phyloP scores from a whole-genome alignment of 2,888 invertebrate genomes.

The Cerastis leucographa region DNA sequence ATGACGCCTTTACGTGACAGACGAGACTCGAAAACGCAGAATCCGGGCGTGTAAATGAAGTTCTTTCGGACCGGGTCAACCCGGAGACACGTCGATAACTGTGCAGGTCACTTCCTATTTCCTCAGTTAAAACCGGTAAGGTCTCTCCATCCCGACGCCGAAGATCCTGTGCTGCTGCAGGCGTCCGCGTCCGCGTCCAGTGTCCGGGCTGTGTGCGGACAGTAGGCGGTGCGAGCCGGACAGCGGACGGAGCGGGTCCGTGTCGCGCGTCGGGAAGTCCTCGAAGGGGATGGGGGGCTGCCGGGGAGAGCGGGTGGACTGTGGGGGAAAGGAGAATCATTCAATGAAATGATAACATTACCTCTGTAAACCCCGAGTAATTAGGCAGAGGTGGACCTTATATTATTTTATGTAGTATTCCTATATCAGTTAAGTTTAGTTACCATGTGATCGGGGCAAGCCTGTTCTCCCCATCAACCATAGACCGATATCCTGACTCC shows the following conservation, averaged over 20 bases:
- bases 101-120: not conserved
- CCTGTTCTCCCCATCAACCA: not conserved
- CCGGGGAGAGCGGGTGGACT: not conserved
- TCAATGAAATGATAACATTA: not conserved
- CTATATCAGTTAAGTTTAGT: too few relatives aligned
- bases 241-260: conserved; percentile 31
- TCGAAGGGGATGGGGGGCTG: not conserved
- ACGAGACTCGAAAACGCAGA: not conserved
- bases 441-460: not conserved
- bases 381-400: too few relatives aligned
- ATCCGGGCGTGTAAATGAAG: not conserved
- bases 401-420: too few relatives aligned
- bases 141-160: conserved; percentile 64
- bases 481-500: not conserved
- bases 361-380: too few relatives aligned
- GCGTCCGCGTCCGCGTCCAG: conserved; percentile 53
- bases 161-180: conserved; percentile 41
- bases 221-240: conserved; percentile 18
- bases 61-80: not conserved
- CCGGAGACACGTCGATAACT: not conserved
- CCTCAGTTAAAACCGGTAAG: conserved; percentile 52
- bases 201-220: not conserved
- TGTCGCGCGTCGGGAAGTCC: conserved; percentile 44
- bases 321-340: not conserved
- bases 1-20: too few relatives aligned